A percentile compares a stretch with the other conserved stretches of the same genome.
Evolutionary conservation across 2,888 invertebrate genomes (phyloP).

Genomic region (Anaspis maculata): DNA sequence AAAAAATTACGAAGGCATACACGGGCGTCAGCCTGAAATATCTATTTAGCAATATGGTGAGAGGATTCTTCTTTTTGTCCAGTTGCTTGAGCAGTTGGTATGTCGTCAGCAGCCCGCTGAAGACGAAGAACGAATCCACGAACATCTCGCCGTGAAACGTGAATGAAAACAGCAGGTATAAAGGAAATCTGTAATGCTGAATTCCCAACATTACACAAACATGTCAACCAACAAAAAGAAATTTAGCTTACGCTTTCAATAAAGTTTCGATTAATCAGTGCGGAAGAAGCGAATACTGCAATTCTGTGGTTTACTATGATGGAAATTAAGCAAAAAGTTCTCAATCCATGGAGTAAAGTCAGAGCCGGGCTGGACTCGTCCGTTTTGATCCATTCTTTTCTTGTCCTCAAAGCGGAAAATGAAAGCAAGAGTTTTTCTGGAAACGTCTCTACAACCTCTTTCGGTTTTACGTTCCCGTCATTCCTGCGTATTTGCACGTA

Average conservation of each 20-base stretch:
- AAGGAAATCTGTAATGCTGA: conserved; percentile 40
- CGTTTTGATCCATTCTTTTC: too few species aligned
- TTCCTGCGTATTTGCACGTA: too few species aligned
- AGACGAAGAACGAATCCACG: conserved; percentile 56
- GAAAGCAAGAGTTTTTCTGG: too few species aligned
- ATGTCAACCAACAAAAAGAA: too few species aligned
- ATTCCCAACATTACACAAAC: not conserved
- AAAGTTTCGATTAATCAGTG: conserved; percentile 48
- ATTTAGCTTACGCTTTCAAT: conserved; percentile 49
- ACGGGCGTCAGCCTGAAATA: conserved; percentile 42
- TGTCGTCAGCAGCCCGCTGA: conserved; percentile 52
- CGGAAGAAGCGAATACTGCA: conserved; percentile 47
- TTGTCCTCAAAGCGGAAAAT: too few species aligned
- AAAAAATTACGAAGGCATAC: conserved; percentile 50
- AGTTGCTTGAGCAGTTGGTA: conserved; percentile 44
- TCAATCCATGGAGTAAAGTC: conserved; percentile 51
- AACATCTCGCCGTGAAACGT: conserved; percentile 55
- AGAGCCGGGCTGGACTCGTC: conserved; percentile 41
- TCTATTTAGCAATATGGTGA: too few species aligned
- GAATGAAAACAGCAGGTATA: conserved; percentile 39
- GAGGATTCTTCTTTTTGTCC: too few species aligned
- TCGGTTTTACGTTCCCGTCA: too few species aligned
- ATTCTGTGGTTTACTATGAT: conserved; percentile 51
- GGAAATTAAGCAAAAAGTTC: conserved; percentile 48
- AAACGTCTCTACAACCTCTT: too few species aligned